Conservation (phyloP, 2,797 vertebrate genomes). For the Sebastes itinus region DNA sequence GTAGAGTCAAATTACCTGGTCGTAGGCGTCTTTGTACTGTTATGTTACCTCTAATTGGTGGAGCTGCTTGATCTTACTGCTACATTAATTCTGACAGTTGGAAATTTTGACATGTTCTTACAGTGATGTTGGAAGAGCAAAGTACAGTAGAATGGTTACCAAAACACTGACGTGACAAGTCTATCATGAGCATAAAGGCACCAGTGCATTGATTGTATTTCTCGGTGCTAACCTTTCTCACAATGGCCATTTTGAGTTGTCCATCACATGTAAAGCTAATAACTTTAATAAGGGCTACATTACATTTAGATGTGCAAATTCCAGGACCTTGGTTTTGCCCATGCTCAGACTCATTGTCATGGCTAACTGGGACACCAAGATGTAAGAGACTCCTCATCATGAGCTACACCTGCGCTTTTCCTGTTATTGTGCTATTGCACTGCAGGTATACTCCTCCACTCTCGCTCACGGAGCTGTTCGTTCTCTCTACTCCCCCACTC, state of each 20-base stretch:
- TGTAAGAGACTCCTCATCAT: not conserved
- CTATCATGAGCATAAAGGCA: not conserved
- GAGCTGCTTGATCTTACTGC: not conserved
- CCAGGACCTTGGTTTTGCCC: not conserved
- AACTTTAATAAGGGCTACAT: too few relatives aligned
- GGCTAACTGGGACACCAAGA: not conserved
- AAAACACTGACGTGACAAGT: not conserved
- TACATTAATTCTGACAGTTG: constrained; percentile 3
- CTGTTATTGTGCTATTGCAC: not conserved
- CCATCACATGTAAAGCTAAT: not conserved
- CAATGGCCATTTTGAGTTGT: not conserved
- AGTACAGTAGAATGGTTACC: not conserved
- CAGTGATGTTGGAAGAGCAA: not conserved
- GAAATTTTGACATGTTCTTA: not conserved
- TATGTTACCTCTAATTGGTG: constrained; percentile 4
- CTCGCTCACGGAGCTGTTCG: not conserved
- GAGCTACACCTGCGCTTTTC: not conserved
- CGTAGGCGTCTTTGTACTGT: not conserved
- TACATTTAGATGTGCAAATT: not conserved
- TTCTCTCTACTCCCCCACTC: not conserved
- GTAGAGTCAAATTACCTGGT: not conserved
- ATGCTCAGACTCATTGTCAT: not conserved
- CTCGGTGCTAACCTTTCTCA: not conserved
- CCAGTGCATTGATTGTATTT: not conserved
- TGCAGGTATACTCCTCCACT: not conserved